phyloP scores from a whole-genome alignment of 1,140 invertebrate genomes.

The Sycophaga agraensis region DNA sequence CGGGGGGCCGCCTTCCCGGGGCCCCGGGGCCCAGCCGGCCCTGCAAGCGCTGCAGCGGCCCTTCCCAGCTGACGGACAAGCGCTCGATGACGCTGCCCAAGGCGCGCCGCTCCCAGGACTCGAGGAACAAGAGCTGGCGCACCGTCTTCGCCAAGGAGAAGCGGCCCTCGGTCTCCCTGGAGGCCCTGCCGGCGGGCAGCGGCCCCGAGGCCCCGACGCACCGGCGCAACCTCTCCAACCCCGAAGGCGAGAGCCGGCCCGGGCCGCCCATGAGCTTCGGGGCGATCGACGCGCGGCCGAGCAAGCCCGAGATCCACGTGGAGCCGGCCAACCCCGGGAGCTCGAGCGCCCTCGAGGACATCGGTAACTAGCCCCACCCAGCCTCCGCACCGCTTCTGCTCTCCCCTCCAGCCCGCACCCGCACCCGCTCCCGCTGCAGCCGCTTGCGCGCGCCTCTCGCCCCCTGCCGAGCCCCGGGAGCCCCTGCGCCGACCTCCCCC shows the following conservation, averaged over 20 bases:
- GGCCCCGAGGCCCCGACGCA: constrained; percentile 43
- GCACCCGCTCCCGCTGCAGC: too few relatives aligned
- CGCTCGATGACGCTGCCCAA: constrained; percentile 52
- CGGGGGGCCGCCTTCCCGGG: too few relatives aligned
- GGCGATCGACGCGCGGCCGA: constrained; percentile 44
- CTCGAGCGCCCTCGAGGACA: constrained; percentile 38
- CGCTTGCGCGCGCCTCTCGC: too few relatives aligned
- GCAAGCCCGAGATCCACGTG: constrained; percentile 46
- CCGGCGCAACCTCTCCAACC: constrained; percentile 50
- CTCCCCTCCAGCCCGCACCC: too few relatives aligned
- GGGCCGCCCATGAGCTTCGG: constrained; percentile 33
- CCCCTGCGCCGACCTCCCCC: too few relatives aligned
- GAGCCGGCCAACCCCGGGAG: constrained; percentile 39
- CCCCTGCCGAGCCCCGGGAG: too few relatives aligned
- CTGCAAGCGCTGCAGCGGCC: too few relatives aligned
- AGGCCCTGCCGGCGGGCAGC: constrained; percentile 39
- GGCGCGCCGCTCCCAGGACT: constrained; percentile 44
- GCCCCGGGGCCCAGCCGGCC: too few relatives aligned
- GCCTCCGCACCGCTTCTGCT: too few relatives aligned
- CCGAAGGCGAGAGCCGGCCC: constrained; percentile 34
- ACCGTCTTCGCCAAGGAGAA: constrained; percentile 54
- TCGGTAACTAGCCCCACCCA: constrained; percentile 20
- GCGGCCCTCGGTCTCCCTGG: constrained; percentile 49
- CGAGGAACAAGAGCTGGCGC: constrained; percentile 50
- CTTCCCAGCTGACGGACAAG: too few relatives aligned